Evolutionary conservation across 2,113 vertebrate species (phyloP).

Genomic region (Mesembrinibis cayennensis): DNA sequence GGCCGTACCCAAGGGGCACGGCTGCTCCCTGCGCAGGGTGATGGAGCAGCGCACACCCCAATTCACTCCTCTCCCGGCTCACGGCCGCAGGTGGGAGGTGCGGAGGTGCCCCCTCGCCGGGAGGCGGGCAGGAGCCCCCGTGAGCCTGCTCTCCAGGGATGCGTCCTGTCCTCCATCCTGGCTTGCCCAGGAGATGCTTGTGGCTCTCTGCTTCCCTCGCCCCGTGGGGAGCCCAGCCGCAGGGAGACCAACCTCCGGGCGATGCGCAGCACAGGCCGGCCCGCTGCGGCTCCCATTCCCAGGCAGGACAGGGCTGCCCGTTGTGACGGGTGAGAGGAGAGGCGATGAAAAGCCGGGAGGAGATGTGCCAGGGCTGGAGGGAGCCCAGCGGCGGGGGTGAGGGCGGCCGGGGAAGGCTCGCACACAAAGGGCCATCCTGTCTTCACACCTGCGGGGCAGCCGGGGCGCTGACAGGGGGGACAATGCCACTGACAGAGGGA

Average conservation of each 20-base stretch:
- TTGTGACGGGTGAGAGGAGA: conserved; percentile 61
- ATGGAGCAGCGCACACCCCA: not conserved
- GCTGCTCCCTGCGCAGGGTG: fast-evolving
- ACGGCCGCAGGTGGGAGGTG: not conserved
- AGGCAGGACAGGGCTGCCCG: conserved; percentile 66
- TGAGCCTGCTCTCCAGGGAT: not conserved
- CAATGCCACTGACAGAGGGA: conserved; percentile 71
- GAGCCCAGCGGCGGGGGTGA: not conserved
- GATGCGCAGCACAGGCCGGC: not conserved
- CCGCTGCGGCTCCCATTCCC: not conserved
- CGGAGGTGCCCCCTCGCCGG: not conserved
- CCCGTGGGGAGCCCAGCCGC: not conserved
- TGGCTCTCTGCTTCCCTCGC: not conserved
- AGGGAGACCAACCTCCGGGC: not conserved
- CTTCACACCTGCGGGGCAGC: conserved; percentile 72
- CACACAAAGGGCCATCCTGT: conserved; percentile 77
- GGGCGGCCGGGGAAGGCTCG: not conserved
- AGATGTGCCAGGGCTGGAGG: conserved; percentile 64
- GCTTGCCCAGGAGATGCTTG: not conserved
- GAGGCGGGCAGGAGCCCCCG: not conserved
- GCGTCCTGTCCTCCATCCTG: not conserved
- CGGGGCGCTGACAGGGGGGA: conserved; percentile 40
- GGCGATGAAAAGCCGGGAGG: not conserved
- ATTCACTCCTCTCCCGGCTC: not conserved
- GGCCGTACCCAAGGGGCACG: fast-evolving